These are phyloP conservation scores for Polyommatus iphigenia DNA, from an alignment of 2,888 invertebrate species.

Conservation along the genomic window DNA sequence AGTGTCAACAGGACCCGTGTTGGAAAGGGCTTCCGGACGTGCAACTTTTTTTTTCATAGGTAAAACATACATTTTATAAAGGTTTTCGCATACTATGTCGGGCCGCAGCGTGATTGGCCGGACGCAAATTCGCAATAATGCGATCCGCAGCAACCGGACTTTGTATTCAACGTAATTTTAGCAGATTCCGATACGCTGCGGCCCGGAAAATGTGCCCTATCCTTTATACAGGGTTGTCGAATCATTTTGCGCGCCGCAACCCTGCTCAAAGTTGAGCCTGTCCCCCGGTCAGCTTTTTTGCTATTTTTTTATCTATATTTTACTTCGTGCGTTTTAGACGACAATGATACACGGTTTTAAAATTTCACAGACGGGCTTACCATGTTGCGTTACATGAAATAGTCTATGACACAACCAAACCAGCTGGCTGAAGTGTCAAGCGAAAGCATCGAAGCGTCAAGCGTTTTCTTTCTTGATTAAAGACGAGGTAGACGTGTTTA, in stretches of 20 bases:
- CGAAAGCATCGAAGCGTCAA: too few relatives aligned
- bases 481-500: not conserved
- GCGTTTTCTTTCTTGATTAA: not conserved
- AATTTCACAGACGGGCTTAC: slow-evolving; percentile 4
- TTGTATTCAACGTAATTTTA: too few relatives aligned
- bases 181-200: too few relatives aligned
- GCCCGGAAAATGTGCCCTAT: too few relatives aligned
- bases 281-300: not conserved
- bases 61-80: not conserved
- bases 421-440: too few relatives aligned
- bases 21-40: not conserved
- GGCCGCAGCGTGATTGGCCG: too few relatives aligned
- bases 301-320: slow-evolving; percentile 3
- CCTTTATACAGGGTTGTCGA: not conserved
- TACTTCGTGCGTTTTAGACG: slow-evolving; percentile 4
- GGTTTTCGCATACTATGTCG: too few relatives aligned
- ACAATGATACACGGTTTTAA: slow-evolving; percentile 24
- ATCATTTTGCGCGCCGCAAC: not conserved
- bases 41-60: not conserved
- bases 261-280: not conserved
- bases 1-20: slow-evolving; percentile 16
- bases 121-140: too few relatives aligned
- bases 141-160: too few relatives aligned
- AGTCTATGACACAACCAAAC: not conserved
- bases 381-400: not conserved